Conservation (phyloP, 1,140 invertebrate species). For the Lepeophtheirus salmonis region DNA sequence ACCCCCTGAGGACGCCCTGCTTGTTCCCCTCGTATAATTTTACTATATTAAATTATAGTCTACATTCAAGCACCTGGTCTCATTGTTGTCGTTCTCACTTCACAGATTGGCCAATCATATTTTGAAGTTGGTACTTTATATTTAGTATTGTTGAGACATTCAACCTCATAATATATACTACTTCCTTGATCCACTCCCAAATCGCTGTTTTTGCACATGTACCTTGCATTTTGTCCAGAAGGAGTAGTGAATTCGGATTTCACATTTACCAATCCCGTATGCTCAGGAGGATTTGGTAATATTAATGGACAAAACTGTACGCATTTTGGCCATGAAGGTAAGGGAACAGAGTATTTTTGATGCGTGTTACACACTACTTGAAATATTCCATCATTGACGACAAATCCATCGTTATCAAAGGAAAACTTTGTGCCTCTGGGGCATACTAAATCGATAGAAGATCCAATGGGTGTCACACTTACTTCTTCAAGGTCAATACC, state of each 20-base stretch:
- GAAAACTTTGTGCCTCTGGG: neutral
- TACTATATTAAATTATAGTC: no score
- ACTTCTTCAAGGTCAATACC: neutral
- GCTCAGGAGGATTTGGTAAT: neutral
- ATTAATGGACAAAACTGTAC: neutral
- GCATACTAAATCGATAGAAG: neutral
- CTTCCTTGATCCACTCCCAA: neutral
- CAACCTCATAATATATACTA: neutral
- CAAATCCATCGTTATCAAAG: neutral
- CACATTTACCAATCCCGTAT: neutral
- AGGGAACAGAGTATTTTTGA: neutral
- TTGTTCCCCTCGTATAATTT: no score
- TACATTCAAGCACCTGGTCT: neutral
- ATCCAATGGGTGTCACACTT: neutral
- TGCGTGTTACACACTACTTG: neutral
- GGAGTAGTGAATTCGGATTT: neutral
- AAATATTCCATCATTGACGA: neutral
- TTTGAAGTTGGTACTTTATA: neutral
- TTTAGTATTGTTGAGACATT: neutral
- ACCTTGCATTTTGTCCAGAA: neutral
- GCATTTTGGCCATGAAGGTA: neutral
- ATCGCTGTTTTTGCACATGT: neutral
- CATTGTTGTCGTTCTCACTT: neutral
- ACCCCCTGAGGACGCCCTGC: no score
- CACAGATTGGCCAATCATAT: neutral